A percentile compares a stretch with the other conserved stretches of the same genome.
Evolutionary conservation across 2,113 vertebrate genomes (phyloP).

Genomic region (Alligator sinensis): DNA sequence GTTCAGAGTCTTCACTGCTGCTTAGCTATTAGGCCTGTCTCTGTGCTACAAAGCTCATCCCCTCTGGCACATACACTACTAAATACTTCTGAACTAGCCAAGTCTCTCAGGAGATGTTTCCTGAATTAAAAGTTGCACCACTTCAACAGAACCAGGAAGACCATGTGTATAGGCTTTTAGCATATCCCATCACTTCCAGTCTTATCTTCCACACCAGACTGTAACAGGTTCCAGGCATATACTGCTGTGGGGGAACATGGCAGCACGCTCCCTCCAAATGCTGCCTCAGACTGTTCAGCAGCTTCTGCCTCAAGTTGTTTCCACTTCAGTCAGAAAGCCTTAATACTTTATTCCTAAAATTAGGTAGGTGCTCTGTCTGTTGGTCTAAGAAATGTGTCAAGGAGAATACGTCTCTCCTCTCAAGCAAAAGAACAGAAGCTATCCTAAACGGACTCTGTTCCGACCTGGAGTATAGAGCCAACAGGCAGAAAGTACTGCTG

Average conservation of each 20-base stretch:
- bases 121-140: not conserved
- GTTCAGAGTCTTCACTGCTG: not conserved
- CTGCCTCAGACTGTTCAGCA: not conserved
- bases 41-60: not conserved
- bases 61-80: not conserved
- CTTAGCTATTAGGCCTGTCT: not conserved
- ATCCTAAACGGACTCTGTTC: slow-evolving; percentile 29
- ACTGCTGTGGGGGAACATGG: not conserved
- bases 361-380: not conserved
- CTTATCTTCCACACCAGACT: not conserved
- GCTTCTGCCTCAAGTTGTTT: slow-evolving; percentile 1
- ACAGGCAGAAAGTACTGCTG: slow-evolving; percentile 39
- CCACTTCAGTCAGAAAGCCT: slow-evolving; percentile 23
- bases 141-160: not conserved
- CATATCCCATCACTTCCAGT: not conserved
- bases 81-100: not conserved
- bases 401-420: slow-evolving; percentile 21
- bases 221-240: slow-evolving; percentile 8
- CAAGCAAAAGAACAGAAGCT: slow-evolving; percentile 25
- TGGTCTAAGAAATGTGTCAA: not conserved
- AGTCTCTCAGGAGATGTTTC: not conserved
- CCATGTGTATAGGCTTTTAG: not conserved
- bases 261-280: not conserved
- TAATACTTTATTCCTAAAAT: slow-evolving; percentile 25
- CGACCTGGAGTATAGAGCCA: slow-evolving; percentile 35